These are phyloP conservation scores for Muscina levida DNA, from an alignment of 2,888 invertebrate species.

Conservation along the genomic window DNA sequence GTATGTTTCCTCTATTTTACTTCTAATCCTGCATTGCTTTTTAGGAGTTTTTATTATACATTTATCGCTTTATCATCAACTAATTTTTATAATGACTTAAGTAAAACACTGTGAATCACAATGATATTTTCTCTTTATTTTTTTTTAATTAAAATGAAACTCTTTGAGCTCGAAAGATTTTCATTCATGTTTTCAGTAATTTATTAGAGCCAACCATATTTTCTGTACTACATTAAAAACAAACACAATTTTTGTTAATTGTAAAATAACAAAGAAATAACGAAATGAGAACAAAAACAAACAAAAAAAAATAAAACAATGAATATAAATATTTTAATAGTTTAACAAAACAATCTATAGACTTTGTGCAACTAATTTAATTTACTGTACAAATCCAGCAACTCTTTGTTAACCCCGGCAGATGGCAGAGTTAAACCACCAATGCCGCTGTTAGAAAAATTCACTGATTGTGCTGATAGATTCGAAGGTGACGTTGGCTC, in stretches of 20 bases:
- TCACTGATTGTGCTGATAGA: neutral
- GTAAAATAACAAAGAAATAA: conserved; percentile 42
- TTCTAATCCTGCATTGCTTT: conserved; percentile 24
- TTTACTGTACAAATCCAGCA: conserved; percentile 74
- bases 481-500: neutral
- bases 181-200: conserved; percentile 18
- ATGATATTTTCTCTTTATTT: conserved; percentile 54
- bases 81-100: conserved; percentile 32
- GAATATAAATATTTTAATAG: conserved; percentile 73
- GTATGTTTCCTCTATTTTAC: conserved; percentile 23
- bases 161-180: neutral
- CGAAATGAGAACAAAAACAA: conserved; percentile 32
- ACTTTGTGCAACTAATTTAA: conserved; percentile 65
- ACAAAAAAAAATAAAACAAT: conserved; percentile 31
- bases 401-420: conserved; percentile 69
- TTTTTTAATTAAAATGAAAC: conserved; percentile 71
- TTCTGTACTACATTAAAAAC: conserved; percentile 17
- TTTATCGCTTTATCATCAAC: conserved; percentile 24
- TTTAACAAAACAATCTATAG: conserved; percentile 10
- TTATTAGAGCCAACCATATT: conserved; percentile 14
- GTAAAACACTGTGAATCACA: conserved; percentile 45
- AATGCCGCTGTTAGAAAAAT: neutral
- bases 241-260: conserved; percentile 46
- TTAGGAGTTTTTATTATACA: conserved; percentile 14
- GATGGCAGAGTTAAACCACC: neutral